Evolutionary conservation across 2,888 invertebrate genomes (phyloP), one percentile per base, ranked within the genome.

Genomic region (Napeogenes inachia): DNA sequence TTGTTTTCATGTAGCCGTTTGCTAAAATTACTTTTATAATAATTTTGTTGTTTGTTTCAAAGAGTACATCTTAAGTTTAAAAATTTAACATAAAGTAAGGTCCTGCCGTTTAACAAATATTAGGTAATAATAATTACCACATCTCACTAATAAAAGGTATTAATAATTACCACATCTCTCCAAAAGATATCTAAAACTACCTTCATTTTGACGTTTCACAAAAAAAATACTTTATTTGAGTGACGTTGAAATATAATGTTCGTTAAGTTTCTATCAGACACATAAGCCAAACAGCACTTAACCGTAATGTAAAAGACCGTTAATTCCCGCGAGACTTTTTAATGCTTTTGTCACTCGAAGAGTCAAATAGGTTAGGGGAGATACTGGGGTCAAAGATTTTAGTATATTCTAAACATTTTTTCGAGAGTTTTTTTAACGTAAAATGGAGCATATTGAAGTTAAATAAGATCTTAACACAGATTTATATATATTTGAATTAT

Each of bases 231-330:
- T 8, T 13, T 4, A 21, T 21, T 47, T 50, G 50, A 50, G 50
- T 30, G 50, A 30, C 30, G 21, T 13, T 50, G 6, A 30, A 50
- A 10, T 30, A 21, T 10, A 62, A 60, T 46, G 79, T 82, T 72
- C 68, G 65, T 65, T 42, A 77, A 81, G 79, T 84, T 85, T 75
- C 77, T 78, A 76, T 78, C 80, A 82, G 83, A 80, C 82, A 84
- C 80, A 84, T 83, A 79, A 82, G 77, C 81, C 78, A 81, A 84
- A 82, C 81, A 80, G 80, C 82, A 86, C 85, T 21, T 84, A 84
- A 81, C 84, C 80, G 80, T 85, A 86, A 87, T 85, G 21, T 21
- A 21, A 72, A 72, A 75, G 69, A 76, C 78, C 82, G 83, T 85
- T 84, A 85, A 84, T 83, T 82, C 78, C 79, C 80, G 76, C 74